Base-by-base conservation (phyloP, 2,113 vertebrate genomes). In the Vombatus ursinus region DNA sequence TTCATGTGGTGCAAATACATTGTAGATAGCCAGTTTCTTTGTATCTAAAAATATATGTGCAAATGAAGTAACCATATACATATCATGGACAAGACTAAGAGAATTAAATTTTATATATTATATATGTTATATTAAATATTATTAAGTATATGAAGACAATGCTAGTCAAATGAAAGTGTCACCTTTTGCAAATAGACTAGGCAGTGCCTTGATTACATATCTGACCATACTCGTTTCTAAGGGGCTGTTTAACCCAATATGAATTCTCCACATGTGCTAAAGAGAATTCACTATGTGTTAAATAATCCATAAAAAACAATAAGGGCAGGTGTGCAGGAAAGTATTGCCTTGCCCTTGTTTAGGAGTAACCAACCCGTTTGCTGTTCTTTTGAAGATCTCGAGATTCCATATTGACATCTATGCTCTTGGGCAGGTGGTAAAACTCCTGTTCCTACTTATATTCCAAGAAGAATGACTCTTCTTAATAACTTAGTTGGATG, bases 401-500 rank as follows among this genome's bases (percentile, higher is more conserved):
- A 94, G 95, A 49, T 92, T 95, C 94, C 94, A 93, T 96, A 12
- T 94, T 94, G 96, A 93, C 95, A 95, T 97, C 96, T 96, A 92
- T 92, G 96, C 49, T 93, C 50, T 0, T 95, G 93, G 96, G 91
- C 96, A 97, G 96, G 95, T 97, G 97, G 89, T 94, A 52, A 92
- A 53, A 93, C 96, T 95, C 94, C 90, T 77, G 54, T 68, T 96
- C 94, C 97, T 93, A 94, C 57, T 89, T 57, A 48, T 92, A 54
- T 93, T 91, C 94, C 93, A 96, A 92, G 68, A 84, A 94, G 95
- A 96, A 96, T 97, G 95, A 52, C 96, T 95, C 94, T 95, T 97
- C 96, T 94, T 96, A 96, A 95, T 96, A 93, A 95, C 48, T 94
- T 94, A 95, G 95, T 93, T 97, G 96, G 96, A 92, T 94, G 97